Evolutionary conservation across 2,797 vertebrate genomes (phyloP), one percentile per base, ranked within the genome.

Genomic region (Glyptemys insculpta): DNA sequence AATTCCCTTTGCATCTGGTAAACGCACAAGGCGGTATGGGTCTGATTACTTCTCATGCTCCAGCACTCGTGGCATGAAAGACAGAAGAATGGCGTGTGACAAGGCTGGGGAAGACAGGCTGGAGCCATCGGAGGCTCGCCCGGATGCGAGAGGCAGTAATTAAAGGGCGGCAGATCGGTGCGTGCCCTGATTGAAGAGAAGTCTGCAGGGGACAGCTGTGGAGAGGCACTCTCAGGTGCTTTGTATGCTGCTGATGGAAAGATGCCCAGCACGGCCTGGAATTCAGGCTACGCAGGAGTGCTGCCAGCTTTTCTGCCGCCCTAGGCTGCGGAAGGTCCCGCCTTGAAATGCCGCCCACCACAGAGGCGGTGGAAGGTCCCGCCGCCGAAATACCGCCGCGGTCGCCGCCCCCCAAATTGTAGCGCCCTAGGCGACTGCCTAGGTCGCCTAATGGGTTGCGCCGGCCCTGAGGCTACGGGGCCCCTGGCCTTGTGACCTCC

Each of bases 101-200:
- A 44, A 18, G 5, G 52, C 44, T 78, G 6, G 12, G 12, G 9
- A 72, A 11, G 21, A 81, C 72, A 44, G 62, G 8, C 47, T 78
- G 74, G 44, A 49, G 44, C 44, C 44, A 49, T 78, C 27, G 15
- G 4, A 12, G 91, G 44, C 44, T 15, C 16, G 25, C 18, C 15
- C 5, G 1, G 1, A 1, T 1, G 3, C 52, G 29, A n/a, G 83
- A 81, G 21, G 8, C 29, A 37, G 49, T 50, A 21, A 65, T 72
- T 47, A 72, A 72, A 56, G 16, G 50, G 15, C 8, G 44, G 74
- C 44, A 78, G 44, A 78, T 47, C 8, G 14, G 41, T 29, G 4
- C 37, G 12, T 86, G 27, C 74, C 72, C 16, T 76, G 34, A 21
- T 34, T 82, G 54, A 84, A 84, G 37, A 47, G 19, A 92, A 7